Base-by-base conservation (phyloP, 1,140 invertebrate species). In the Capitella teleta region DNA sequence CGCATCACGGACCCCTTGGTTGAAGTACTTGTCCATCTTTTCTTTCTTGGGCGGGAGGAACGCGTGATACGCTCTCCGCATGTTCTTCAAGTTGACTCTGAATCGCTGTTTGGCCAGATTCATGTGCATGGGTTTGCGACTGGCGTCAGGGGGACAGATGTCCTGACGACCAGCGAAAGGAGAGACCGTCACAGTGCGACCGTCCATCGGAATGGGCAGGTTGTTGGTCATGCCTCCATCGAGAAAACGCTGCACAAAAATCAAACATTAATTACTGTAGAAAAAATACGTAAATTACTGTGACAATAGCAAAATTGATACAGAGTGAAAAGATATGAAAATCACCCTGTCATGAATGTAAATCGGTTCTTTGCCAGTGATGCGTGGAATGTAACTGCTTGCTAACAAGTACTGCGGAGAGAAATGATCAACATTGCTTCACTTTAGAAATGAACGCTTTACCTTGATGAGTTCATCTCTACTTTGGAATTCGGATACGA, bases 401-500 rank as follows among this genome's bases (percentile, higher is more conserved):
- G 43, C 43, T 10, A 45, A 26, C 10, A 45, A 26, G n/a, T 26
- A 45, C 43, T 45, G 43, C 23, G 25, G 94, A 94, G 55, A 98
- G 88, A 70, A 95, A 98, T 49, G 91, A 86, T 58, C 87, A 91
- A 52, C 90, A 93, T 14, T 19, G 19, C 12, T 1, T 42, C 14
- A 21, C 14, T 42, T 14, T 12, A 19, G 41, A 19, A 3, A 2
- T 19, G 24, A 43, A 5, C n/a, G 18, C 95, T 66, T 66, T 72
- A 89, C 87, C 77, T 97, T 85, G 36, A 98, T 77, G 1, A 98
- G 77, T 63, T 98, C 93, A 60, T 96, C 86, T 67, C 84, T 85
- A 5, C 86, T 85, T 36, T 83, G 80, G 60, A 90, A 98, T 45
- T 96, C 82, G 1, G 87, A 89, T 3, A 98, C 83, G 26, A 98